Percentiles rank a stretch among this genome's conserved stretches.
Conservation (phyloP, 1,140 invertebrate species). For the Lepidotrigona ventralis region DNA sequence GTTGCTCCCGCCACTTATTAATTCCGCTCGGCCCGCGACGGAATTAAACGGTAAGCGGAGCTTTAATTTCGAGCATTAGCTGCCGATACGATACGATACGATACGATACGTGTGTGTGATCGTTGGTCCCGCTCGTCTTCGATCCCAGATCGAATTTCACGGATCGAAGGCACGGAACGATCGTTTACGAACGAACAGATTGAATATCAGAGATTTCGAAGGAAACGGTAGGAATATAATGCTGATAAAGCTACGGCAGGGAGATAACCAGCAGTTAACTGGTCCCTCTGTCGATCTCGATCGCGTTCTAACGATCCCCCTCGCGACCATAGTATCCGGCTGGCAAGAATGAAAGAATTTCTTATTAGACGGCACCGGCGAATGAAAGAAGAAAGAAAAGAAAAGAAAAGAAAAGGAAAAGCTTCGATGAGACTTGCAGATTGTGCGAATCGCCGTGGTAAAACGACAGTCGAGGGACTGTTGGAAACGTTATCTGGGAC, state of each 20-base stretch:
- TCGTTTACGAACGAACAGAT: no score
- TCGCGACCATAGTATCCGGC: not conserved
- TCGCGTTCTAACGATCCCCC: not conserved
- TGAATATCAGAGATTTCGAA: no score
- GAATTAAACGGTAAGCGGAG: no score
- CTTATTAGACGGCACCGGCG: not conserved
- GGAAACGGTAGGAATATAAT: no score
- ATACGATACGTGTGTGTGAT: no score
- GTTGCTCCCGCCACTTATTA: not conserved
- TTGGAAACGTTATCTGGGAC: slow-evolving; percentile 32
- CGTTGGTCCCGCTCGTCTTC: no score
- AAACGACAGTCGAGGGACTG: slow-evolving; percentile 9
- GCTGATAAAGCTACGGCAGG: no score
- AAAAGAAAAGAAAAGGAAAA: not conserved
- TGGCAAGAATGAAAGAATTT: not conserved
- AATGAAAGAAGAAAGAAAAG: not conserved
- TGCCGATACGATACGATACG: no score
- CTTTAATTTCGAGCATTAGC: no score
- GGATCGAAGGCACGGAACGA: no score
- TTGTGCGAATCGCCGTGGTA: slow-evolving; percentile 18
- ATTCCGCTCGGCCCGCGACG: not conserved
- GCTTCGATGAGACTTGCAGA: slow-evolving; percentile 20
- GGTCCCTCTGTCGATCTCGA: not conserved
- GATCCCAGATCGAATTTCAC: no score
- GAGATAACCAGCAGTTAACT: not conserved